phyloP scores from a whole-genome alignment of 2,888 invertebrate genomes.

The Dioctria rufipes region DNA sequence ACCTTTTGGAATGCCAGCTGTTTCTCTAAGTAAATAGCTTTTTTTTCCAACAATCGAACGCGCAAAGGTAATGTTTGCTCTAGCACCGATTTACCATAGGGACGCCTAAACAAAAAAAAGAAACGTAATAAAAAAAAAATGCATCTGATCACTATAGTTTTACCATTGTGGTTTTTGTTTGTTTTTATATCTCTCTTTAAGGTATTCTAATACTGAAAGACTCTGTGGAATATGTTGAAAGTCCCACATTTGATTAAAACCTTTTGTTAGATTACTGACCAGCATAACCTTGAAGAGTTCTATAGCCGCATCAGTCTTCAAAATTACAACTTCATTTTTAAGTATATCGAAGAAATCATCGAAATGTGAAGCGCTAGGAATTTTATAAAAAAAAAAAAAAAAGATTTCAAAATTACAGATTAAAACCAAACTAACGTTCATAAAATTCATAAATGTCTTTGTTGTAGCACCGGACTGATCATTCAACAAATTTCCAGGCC shows the following conservation, averaged over 20 bases:
- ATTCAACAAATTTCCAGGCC: constrained; percentile 64
- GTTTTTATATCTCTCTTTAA: constrained; percentile 62
- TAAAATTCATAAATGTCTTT: constrained; percentile 52
- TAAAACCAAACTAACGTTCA: neutral
- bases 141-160: neutral
- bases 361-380: constrained; percentile 39
- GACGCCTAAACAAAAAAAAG: constrained; percentile 60
- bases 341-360: constrained; percentile 14
- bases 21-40: constrained; percentile 61
- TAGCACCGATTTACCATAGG: constrained; percentile 60
- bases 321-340: constrained; percentile 57
- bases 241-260: constrained; percentile 62
- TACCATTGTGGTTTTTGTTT: constrained; percentile 62
- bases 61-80: constrained; percentile 63
- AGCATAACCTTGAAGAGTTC: constrained; percentile 60
- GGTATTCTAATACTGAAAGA: constrained; percentile 61
- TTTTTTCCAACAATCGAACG: constrained; percentile 61
- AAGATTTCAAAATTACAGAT: constrained; percentile 45
- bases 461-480: constrained; percentile 45
- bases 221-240: constrained; percentile 60
- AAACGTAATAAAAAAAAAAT: neutral
- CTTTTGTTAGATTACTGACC: constrained; percentile 55
- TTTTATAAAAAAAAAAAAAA: neutral
- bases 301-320: constrained; percentile 59
- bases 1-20: constrained; percentile 62